Base-by-base conservation (phyloP, 2,113 vertebrate genomes). In the Chlorocebus sabaeus region DNA sequence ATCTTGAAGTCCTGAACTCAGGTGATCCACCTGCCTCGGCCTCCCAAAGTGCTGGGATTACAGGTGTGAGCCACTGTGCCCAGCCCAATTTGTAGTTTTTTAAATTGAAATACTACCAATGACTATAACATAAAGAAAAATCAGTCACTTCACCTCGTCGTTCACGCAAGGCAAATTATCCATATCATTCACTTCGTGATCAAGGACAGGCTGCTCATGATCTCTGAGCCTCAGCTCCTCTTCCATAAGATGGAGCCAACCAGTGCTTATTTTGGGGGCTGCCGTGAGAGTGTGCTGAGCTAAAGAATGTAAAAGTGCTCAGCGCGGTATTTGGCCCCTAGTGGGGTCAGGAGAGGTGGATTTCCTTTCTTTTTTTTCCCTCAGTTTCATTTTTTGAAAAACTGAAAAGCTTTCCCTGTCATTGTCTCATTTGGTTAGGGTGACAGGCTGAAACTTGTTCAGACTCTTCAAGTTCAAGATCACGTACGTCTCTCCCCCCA, bases 381-480 rank as follows among this genome's bases (percentile, higher is more conserved):
- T 92, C 59, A 5, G 79, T 48, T 92, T 82, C 12, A 0, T 83
- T 40, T 55, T 89, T 93, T 91, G 22, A 84, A 96, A 82, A 95
- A 45, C 20, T 32, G 70, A 84, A 91, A 89, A 45, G 20, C 18
- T 81, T 61, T 80, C 90, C 10, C 27, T 59, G 20, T 78, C 48
- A 14, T 12, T 11, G n/a, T 87, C 76, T 87, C 55, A 57, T 78
- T 68, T 93, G 70, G 84, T 48, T 79, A 45, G 61, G 9, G 68
- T 67, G 52, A 83, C 23, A 35, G 50, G 30, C 68, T 27, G 43
- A 87, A 57, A 90, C 22, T 40, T 61, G 45, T 59, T 86, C 81
- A 86, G 45, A 64, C 30, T 27, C 55, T 90, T 95, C 90, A 88
- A 67, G 38, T 57, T 91, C 80, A 75, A 84, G 81, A 17, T 35